Percentiles rank a stretch among this genome's conserved stretches.
Conservation (phyloP, 2,113 vertebrate species). For the Passerina amoena region DNA sequence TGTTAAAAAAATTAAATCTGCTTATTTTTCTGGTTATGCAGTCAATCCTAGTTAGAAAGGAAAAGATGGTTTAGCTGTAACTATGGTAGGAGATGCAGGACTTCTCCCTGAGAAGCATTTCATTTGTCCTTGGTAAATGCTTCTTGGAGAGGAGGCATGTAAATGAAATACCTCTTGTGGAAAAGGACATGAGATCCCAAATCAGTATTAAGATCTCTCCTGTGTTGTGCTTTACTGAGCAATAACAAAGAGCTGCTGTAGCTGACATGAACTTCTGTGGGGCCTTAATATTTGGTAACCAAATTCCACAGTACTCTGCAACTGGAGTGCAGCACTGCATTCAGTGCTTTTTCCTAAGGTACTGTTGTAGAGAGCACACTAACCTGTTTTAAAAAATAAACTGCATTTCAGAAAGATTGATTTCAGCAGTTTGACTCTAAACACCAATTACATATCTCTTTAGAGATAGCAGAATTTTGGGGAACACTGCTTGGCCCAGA, state of each 20-base stretch:
- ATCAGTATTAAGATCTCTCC: not conserved
- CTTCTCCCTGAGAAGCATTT: not conserved
- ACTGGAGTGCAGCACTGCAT: not conserved
- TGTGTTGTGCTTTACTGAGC: not conserved
- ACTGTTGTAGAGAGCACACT: not conserved
- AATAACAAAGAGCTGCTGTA: not conserved
- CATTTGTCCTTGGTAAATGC: not conserved
- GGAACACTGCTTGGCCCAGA: not conserved
- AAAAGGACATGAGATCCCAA: not conserved
- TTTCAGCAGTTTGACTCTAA: not conserved
- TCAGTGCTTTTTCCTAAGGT: not conserved
- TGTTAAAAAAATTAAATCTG: not conserved
- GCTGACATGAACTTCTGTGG: not conserved
- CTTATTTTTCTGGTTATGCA: not conserved
- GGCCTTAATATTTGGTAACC: not conserved
- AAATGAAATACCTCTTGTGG: not conserved
- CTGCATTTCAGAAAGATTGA: not conserved
- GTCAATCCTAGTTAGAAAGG: not conserved
- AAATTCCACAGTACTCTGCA: not conserved
- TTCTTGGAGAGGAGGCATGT: not conserved
- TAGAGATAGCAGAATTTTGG: not conserved
- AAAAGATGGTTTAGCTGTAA: not conserved
- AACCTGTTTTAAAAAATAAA: not conserved
- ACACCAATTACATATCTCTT: not conserved
- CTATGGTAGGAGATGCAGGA: not conserved